These are phyloP conservation scores for Bufo bufo DNA, from an alignment of 2,113 vertebrate species.

Conservation along the genomic window DNA sequence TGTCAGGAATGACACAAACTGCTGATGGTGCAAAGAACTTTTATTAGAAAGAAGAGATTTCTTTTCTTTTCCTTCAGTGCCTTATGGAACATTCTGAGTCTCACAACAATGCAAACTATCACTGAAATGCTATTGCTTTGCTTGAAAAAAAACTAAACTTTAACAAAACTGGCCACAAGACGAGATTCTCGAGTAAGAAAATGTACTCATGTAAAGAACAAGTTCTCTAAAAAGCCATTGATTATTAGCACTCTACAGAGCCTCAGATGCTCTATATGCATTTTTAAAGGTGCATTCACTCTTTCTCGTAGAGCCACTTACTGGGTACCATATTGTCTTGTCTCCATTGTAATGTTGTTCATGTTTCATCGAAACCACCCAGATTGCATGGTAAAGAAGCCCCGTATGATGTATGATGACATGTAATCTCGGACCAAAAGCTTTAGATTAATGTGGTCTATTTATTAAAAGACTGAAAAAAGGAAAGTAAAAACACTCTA, in stretches of 20 bases:
- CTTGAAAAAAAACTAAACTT: constrained; percentile 83
- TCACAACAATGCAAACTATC: constrained; percentile 96
- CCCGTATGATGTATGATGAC: not conserved
- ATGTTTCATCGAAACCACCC: constrained; percentile 74
- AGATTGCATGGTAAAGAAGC: constrained; percentile 68
- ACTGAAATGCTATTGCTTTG: constrained; percentile 89
- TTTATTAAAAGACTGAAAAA: not conserved
- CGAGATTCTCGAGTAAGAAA: constrained; percentile 72
- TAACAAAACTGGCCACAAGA: constrained; percentile 68
- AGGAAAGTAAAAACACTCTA: not conserved
- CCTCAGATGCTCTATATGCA: constrained; percentile 64
- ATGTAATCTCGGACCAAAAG: not conserved
- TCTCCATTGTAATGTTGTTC: constrained; percentile 75
- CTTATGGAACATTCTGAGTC: constrained; percentile 97
- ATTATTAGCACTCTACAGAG: constrained; percentile 93
- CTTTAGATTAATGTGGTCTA: not conserved
- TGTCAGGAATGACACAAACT: constrained; percentile 82
- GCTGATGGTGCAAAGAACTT: constrained; percentile 93
- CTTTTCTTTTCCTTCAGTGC: constrained; percentile 94
- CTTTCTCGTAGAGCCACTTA: constrained; percentile 55
- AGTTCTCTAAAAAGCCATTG: constrained; percentile 93
- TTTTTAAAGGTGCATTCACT: constrained; percentile 59
- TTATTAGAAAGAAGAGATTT: constrained; percentile 85
- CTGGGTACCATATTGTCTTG: constrained; percentile 73
- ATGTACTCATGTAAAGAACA: constrained; percentile 74